Conservation (phyloP, 1,140 invertebrate genomes). For the Drosophila ercepeae region DNA sequence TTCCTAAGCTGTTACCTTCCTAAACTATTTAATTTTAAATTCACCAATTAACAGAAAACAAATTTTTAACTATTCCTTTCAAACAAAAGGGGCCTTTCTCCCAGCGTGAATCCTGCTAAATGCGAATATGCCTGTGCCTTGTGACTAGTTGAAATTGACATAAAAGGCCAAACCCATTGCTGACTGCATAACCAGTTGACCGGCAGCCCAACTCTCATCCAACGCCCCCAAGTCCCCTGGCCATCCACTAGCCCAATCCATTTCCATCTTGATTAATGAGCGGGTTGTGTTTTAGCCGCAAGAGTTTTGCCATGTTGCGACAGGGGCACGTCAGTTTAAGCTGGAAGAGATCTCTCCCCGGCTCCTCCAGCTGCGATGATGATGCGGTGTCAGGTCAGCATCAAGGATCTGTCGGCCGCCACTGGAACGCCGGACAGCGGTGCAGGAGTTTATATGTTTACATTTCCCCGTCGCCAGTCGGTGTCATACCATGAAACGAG, state of each 20-base stretch:
- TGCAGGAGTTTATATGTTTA: constrained; percentile 40
- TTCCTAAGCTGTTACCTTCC: no score
- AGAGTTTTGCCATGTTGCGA: constrained; percentile 52
- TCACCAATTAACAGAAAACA: no score
- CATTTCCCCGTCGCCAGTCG: constrained; percentile 37
- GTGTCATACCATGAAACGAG: constrained; percentile 25
- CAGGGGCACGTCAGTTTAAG: constrained; percentile 53
- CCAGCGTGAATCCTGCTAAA: neutral
- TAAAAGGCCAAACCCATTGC: constrained; percentile 57
- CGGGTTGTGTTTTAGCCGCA: constrained; percentile 51
- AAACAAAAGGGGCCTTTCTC: neutral
- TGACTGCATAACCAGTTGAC: constrained; percentile 53
- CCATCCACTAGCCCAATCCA: constrained; percentile 10
- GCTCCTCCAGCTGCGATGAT: constrained; percentile 33
- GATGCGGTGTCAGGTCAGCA: constrained; percentile 47
- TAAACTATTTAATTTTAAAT: no score
- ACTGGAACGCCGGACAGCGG: constrained; percentile 7
- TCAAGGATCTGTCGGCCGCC: constrained; percentile 44
- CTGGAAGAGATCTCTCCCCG: constrained; percentile 30
- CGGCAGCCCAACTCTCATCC: constrained; percentile 10
- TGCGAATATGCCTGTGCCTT: constrained; percentile 16
- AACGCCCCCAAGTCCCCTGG: neutral
- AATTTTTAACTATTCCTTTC: neutral
- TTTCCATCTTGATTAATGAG: constrained; percentile 53
- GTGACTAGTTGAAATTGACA: constrained; percentile 53